Evolutionary conservation across 2,888 invertebrate genomes (phyloP), one percentile per base, ranked within the genome.

Genomic region (Sesamia inferens): DNA sequence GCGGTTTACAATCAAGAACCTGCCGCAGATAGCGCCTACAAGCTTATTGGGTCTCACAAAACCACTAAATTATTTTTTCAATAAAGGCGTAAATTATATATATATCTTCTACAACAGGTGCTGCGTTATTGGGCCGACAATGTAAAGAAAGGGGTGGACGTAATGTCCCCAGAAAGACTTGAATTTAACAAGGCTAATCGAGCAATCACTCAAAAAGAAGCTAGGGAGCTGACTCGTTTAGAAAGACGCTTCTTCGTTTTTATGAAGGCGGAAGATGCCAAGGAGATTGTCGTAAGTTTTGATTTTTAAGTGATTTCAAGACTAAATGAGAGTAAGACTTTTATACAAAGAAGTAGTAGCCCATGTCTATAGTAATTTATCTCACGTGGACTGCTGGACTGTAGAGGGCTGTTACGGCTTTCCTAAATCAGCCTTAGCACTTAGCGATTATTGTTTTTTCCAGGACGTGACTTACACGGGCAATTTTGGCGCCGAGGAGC

Each of bases 381-480:
- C 2, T 24, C 16, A 57, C 14, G 57, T 24, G 14, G 14, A 57
- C 14, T 31, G 31, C 31, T 31, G 31, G 31, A 31, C 31, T 31
- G 31, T n/a, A n/a, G n/a, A n/a, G n/a, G n/a, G n/a, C n/a, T n/a
- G n/a, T n/a, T n/a, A n/a, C n/a, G n/a, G n/a, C n/a, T n/a, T n/a
- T n/a, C n/a, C 11, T 39, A 48, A 58, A 22, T 6, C 19, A 14
- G 0, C 5, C 13, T 22, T n/a, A 24, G 13, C 13, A 42, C 19
- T 16, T 2, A 47, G 4, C 16, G 16, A n/a, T n/a, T 19, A 8
- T n/a, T 16, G 5, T 44, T 42, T 55, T 62, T 48, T 7, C 8
- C 62, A 79, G 78, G 83, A 83, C n/a, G 72, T 78, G 10, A 70
- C 61, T 5, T 70, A 83, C 62, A 54, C 57, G 1, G 71, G 79